phyloP scores from a whole-genome alignment of 1,140 invertebrate species.

The Drosophila insularis region DNA sequence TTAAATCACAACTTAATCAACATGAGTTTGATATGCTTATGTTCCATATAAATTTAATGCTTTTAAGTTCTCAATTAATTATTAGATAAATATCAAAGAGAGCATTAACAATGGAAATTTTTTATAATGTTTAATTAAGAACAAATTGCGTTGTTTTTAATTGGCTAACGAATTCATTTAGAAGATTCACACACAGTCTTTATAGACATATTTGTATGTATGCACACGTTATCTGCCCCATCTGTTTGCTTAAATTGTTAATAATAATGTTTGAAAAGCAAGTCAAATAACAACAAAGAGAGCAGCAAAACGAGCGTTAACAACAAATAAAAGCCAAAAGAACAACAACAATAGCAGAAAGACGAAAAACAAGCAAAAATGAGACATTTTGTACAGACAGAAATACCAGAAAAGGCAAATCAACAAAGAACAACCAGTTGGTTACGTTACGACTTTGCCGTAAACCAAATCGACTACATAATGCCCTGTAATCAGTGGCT shows the following conservation, averaged over 20 bases:
- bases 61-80: too few relatives aligned
- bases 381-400: conserved; percentile 5
- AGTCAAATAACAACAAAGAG: conserved; percentile 44
- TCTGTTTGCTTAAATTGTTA: conserved; percentile 72
- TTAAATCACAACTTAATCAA: not conserved
- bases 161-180: conserved; percentile 16
- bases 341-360: conserved; percentile 22
- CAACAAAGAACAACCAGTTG: conserved; percentile 3
- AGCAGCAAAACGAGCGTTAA: conserved; percentile 27
- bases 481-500: not conserved
- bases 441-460: not conserved
- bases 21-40: too few relatives aligned
- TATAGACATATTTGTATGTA: conserved; percentile 34
- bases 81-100: not conserved
- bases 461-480: not conserved
- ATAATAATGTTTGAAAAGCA: conserved; percentile 46
- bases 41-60: too few relatives aligned
- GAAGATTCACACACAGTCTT: conserved; percentile 12
- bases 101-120: not conserved
- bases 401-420: not conserved
- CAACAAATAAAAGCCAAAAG: conserved; percentile 30
- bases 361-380: conserved; percentile 13
- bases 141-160: conserved; percentile 20
- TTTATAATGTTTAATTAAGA: not conserved
- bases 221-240: conserved; percentile 2